Conservation (phyloP, 2,113 vertebrate genomes). For the Monopterus albus region DNA sequence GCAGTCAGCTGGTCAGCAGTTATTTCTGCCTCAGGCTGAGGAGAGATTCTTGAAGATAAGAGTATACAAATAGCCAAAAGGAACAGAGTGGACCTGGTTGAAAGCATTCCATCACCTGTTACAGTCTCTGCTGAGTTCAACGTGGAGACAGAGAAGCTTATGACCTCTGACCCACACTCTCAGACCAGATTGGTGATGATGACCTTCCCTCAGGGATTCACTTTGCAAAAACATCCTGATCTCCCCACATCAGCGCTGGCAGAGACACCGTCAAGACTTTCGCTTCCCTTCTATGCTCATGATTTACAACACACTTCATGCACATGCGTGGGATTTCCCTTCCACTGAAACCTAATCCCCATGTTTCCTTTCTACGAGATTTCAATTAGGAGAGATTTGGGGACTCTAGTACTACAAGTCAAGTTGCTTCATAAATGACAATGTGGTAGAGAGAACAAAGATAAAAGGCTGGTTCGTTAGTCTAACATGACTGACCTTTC, state of each 20-base stretch:
- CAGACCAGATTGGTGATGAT: slow-evolving; percentile 44
- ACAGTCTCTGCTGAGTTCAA: not conserved
- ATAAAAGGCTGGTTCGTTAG: slow-evolving; percentile 36
- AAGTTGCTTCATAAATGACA: slow-evolving; percentile 66
- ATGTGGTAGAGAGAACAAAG: slow-evolving; percentile 30
- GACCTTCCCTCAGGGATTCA: slow-evolving; percentile 38
- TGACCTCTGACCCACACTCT: not conserved
- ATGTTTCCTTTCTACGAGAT: slow-evolving; percentile 59
- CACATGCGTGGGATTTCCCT: slow-evolving; percentile 68
- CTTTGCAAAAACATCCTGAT: slow-evolving; percentile 41
- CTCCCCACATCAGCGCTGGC: slow-evolving; percentile 17
- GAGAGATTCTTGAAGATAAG: slow-evolving; percentile 37
- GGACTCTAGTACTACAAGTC: slow-evolving; percentile 54
- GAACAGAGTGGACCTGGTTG: slow-evolving; percentile 19
- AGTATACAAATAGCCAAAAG: slow-evolving; percentile 45
- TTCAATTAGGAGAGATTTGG: slow-evolving; percentile 74
- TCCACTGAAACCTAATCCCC: slow-evolving; percentile 57
- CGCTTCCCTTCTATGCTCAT: slow-evolving; percentile 29
- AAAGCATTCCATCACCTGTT: slow-evolving; percentile 44
- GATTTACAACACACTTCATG: slow-evolving; percentile 60
- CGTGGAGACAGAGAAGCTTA: not conserved
- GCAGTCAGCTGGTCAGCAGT: slow-evolving; percentile 29
- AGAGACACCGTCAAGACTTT: slow-evolving; percentile 31
- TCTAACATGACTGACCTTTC: slow-evolving; percentile 21
- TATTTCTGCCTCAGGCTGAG: slow-evolving; percentile 42